These are phyloP conservation scores for Latrodectus hesperus DNA, from an alignment of 2,888 invertebrate species.

Conservation along the genomic window DNA sequence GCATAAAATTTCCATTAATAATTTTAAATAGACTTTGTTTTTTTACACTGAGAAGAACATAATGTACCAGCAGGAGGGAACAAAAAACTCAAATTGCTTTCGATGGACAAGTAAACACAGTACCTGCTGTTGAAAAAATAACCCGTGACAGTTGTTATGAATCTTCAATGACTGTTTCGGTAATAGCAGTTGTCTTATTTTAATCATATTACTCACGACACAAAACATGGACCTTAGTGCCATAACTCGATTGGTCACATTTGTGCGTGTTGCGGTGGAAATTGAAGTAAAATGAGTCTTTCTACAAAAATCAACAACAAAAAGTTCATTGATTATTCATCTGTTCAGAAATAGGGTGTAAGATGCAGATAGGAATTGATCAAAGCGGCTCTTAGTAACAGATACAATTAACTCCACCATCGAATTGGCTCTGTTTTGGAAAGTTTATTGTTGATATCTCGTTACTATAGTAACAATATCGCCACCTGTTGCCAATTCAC, in stretches of 20 bases:
- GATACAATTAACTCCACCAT: constrained; percentile 38
- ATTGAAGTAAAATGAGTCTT: constrained; percentile 12
- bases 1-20: background rate
- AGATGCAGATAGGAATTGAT: constrained; percentile 57
- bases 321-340: constrained; percentile 52
- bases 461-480: constrained; percentile 46
- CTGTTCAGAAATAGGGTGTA: constrained; percentile 26
- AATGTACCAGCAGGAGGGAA: background rate
- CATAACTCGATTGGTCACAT: constrained; percentile 11
- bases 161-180: constrained; percentile 22
- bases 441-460: constrained; percentile 41
- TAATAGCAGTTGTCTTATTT: constrained; percentile 52
- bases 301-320: constrained; percentile 13
- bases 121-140: constrained; percentile 27
- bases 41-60: background rate
- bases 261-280: constrained; percentile 22
- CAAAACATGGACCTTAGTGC: constrained; percentile 19
- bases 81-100: background rate
- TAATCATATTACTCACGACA: constrained; percentile 61
- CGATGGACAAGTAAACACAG: constrained; percentile 14
- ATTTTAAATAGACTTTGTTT: background rate
- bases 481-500: constrained; percentile 61
- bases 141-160: constrained; percentile 20
- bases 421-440: constrained; percentile 10
- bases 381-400: constrained; percentile 36